These are phyloP conservation scores for Coracias cyanogaster DNA, from an alignment of 2,797 vertebrate species.

Conservation along the genomic window DNA sequence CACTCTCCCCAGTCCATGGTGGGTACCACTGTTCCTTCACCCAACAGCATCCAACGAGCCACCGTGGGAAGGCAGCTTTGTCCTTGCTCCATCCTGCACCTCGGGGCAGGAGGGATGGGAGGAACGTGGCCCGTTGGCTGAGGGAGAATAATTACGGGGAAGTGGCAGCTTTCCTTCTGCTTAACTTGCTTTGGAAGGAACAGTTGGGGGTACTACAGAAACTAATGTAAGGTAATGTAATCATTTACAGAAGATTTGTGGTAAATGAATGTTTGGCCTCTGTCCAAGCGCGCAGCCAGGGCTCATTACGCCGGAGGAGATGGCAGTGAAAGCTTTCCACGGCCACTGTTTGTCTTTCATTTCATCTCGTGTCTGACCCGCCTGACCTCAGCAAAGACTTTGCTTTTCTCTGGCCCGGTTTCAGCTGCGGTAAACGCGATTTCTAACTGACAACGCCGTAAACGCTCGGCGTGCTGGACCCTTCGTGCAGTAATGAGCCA, in stretches of 20 bases:
- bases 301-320: conserved; percentile 69
- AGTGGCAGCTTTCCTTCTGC: conserved; percentile 64
- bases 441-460: background rate
- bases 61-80: accelerated
- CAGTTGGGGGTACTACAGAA: conserved; percentile 64
- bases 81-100: background rate
- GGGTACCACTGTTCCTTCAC: background rate
- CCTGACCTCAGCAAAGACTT: conserved; percentile 23
- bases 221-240: conserved; percentile 69
- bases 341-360: conserved; percentile 70
- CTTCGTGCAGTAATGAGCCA: background rate
- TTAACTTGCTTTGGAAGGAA: conserved; percentile 63
- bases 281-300: conserved; percentile 63
- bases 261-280: conserved; percentile 65
- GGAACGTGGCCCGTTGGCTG: background rate
- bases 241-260: conserved; percentile 75
- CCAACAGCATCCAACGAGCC: background rate
- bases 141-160: conserved; percentile 55
- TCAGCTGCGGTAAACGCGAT: background rate
- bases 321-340: conserved; percentile 61
- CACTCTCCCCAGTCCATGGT: accelerated
- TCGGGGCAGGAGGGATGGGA: background rate
- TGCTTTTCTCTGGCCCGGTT: background rate
- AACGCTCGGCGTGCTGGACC: background rate
- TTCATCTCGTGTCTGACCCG: conserved; percentile 51